phyloP scores from a whole-genome alignment of 2,888 invertebrate species.

The Plusia festucae region DNA sequence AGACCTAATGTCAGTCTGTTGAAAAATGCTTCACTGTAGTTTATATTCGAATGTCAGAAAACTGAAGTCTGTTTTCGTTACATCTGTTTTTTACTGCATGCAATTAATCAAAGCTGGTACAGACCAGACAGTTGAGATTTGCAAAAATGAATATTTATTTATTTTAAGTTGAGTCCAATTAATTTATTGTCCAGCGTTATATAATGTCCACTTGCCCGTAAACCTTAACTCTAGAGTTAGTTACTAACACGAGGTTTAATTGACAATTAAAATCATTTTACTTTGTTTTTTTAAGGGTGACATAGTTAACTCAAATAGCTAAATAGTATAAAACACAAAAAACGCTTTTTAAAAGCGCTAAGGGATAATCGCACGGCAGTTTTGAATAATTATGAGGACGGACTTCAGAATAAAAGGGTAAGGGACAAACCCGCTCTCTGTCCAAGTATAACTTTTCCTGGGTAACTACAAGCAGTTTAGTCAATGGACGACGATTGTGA shows the following conservation, averaged over 20 bases:
- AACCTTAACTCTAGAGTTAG: too few relatives aligned
- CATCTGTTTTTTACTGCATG: slow-evolving; percentile 3
- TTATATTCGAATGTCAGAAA: slow-evolving; percentile 36
- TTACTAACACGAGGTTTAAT: too few relatives aligned
- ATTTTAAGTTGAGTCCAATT: not conserved
- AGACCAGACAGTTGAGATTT: not conserved
- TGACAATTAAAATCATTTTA: too few relatives aligned
- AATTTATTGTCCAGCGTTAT: not conserved
- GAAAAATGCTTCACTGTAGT: slow-evolving; percentile 44
- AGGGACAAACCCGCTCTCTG: slow-evolving; percentile 38
- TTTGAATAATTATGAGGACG: slow-evolving; percentile 18
- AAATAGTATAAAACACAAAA: not conserved
- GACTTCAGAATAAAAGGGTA: not conserved
- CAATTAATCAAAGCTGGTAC: not conserved
- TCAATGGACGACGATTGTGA: slow-evolving; percentile 36
- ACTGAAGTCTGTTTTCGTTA: slow-evolving; percentile 25
- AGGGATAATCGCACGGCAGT: slow-evolving; percentile 22
- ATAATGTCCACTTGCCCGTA: too few relatives aligned
- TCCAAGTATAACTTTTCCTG: slow-evolving; percentile 57
- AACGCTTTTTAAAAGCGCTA: not conserved
- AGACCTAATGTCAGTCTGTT: slow-evolving; percentile 38
- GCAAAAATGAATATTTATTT: not conserved
- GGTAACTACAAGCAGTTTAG: slow-evolving; percentile 54
- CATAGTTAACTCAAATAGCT: too few relatives aligned
- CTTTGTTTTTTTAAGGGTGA: too few relatives aligned